phyloP scores from a whole-genome alignment of 2,797 vertebrate species.

The Paguma larvata region DNA sequence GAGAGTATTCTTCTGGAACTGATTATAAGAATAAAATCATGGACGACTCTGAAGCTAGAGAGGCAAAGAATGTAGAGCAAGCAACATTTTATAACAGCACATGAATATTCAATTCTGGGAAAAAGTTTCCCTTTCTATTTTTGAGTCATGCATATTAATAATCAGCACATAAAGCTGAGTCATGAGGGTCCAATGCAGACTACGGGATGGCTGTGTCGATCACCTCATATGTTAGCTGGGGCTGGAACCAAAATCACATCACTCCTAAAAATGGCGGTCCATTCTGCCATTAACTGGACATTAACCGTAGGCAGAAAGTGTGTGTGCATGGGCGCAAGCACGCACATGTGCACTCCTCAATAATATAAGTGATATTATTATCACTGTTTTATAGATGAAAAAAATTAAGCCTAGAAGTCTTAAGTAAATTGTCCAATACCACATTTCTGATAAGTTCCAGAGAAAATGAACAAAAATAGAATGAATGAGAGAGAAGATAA shows the following conservation, averaged over 20 bases:
- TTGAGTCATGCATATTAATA: background rate
- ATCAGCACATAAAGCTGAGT: background rate
- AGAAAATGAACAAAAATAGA: background rate
- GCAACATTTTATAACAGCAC: background rate
- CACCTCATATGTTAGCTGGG: background rate
- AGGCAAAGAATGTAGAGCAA: background rate
- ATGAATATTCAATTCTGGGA: background rate
- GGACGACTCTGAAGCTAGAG: background rate
- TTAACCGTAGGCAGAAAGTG: background rate
- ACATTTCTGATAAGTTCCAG: background rate
- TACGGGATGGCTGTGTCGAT: too few relatives aligned
- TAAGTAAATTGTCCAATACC: background rate
- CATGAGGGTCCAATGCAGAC: background rate
- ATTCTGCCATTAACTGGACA: background rate
- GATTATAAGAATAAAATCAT: slow-evolving; percentile 12
- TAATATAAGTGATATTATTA: background rate
- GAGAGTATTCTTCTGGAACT: background rate
- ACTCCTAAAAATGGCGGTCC: background rate
- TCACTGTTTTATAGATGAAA: background rate
- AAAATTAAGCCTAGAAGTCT: background rate
- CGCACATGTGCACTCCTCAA: background rate
- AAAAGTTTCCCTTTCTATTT: background rate
- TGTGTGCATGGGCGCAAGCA: too few relatives aligned
- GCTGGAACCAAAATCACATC: background rate
- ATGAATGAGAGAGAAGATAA: background rate